Percentiles rank a stretch among this genome's conserved stretches.
Conservation (phyloP, 23 tunicate species). For the Diplosoma virens region DNA sequence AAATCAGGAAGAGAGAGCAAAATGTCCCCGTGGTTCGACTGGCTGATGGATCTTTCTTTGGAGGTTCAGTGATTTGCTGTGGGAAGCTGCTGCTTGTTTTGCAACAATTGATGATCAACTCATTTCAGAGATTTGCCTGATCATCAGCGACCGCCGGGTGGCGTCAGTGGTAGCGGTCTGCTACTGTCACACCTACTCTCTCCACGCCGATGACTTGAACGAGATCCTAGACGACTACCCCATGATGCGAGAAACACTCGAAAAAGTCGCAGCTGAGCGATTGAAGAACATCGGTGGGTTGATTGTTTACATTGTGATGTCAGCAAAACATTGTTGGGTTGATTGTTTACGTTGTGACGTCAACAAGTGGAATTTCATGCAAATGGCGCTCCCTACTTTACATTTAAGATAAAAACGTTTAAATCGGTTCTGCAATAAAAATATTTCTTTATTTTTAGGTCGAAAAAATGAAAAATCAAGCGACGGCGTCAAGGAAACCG, state of each 20-base stretch:
- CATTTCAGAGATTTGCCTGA: conserved; percentile 76
- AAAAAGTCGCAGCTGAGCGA: conserved; percentile 83
- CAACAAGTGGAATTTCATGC: no score
- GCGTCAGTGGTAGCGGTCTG: conserved; percentile 85
- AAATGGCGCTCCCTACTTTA: no score
- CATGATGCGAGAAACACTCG: conserved; percentile 75
- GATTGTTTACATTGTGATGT: no score
- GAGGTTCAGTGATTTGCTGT: no score
- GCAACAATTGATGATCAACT: background rate
- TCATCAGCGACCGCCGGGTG: conserved; percentile 80
- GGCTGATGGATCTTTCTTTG: conserved; percentile 97
- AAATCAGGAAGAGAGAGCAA: conserved; percentile 42
- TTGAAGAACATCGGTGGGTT: conserved; percentile 23
- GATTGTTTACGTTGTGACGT: no score
- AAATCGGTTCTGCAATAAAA: no score
- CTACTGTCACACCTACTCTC: conserved; percentile 81
- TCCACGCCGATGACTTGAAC: conserved; percentile 92
- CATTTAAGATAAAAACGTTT: no score
- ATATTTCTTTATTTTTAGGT: conserved; percentile 24
- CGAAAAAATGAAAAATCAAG: background rate
- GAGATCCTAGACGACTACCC: conserved; percentile 64
- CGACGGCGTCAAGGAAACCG: background rate
- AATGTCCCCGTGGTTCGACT: conserved; percentile 47
- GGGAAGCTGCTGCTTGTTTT: no score
- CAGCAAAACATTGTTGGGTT: no score